phyloP scores from a whole-genome alignment of 2,888 invertebrate genomes.

The Melanostoma scalare region DNA sequence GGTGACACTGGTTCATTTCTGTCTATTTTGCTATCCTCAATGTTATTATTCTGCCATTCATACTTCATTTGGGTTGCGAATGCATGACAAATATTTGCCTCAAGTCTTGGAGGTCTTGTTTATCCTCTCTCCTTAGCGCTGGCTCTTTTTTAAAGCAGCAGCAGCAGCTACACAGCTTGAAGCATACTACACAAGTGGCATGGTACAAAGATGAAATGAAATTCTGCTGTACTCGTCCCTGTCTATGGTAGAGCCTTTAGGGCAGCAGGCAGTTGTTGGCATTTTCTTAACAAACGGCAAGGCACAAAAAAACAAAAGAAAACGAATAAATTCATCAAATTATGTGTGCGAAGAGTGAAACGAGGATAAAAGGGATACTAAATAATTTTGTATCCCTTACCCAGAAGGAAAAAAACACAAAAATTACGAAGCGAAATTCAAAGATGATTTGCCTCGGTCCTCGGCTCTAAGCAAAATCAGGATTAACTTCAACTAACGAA shows the following conservation, averaged over 20 bases:
- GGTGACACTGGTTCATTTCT: constrained; percentile 57
- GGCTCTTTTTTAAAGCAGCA: constrained; percentile 18
- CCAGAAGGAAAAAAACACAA: constrained; percentile 3
- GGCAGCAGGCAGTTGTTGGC: constrained; percentile 2
- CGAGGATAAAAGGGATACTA: constrained; percentile 19
- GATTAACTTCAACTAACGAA: constrained; percentile 52
- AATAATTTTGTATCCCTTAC: constrained; percentile 24
- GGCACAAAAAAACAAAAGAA: constrained; percentile 14
- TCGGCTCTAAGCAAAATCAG: constrained; percentile 18
- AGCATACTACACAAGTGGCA: constrained; percentile 5
- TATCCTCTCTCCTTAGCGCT: neutral
- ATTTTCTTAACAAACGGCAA: constrained; percentile 7
- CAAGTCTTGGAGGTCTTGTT: constrained; percentile 20
- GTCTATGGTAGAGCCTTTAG: constrained; percentile 28
- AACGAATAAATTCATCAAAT: constrained; percentile 45
- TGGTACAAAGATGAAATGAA: constrained; percentile 29
- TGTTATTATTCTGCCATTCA: constrained; percentile 65
- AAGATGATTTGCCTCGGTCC: constrained; percentile 34
- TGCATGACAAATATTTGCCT: constrained; percentile 69
- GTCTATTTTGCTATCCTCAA: constrained; percentile 39
- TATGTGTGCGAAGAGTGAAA: constrained; percentile 37
- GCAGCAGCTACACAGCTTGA: neutral
- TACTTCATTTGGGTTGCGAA: constrained; percentile 64
- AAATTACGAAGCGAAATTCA: constrained; percentile 31
- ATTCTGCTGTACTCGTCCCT: constrained; percentile 29